Percentiles rank a stretch among this genome's conserved stretches.
Evolutionary conservation across 2,888 invertebrate genomes (phyloP).

Genomic region (Kuschelorhynchus macadamiae): DNA sequence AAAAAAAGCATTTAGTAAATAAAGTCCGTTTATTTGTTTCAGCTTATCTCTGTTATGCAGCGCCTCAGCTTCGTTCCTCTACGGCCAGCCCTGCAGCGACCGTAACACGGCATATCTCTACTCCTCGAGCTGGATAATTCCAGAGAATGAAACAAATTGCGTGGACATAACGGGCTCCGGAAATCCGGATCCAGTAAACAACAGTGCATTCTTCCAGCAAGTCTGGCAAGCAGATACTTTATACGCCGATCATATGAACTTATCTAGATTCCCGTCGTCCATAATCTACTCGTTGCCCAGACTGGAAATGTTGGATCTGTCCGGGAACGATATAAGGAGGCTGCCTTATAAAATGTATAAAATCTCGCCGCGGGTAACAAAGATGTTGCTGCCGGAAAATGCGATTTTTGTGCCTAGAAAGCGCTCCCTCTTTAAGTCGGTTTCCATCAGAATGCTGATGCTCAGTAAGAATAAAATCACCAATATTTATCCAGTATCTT

Average conservation of each 20-base stretch:
- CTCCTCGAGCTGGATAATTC: slow-evolving; percentile 52
- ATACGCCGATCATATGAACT: slow-evolving; percentile 62
- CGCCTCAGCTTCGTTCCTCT: slow-evolving; percentile 51
- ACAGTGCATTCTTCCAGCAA: slow-evolving; percentile 40
- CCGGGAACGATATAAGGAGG: slow-evolving; percentile 60
- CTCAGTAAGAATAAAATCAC: slow-evolving; percentile 62
- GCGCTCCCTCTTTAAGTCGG: slow-evolving; percentile 57
- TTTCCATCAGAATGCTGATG: slow-evolving; percentile 59
- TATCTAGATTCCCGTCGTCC: slow-evolving; percentile 53
- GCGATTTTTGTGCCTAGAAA: slow-evolving; percentile 56
- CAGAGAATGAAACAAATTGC: slow-evolving; percentile 55
- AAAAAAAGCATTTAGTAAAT: too few relatives aligned
- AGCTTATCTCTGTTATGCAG: slow-evolving; percentile 27
- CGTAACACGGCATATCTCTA: slow-evolving; percentile 62
- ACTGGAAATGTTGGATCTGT: slow-evolving; percentile 62
- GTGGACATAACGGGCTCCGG: slow-evolving; percentile 61
- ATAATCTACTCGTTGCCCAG: slow-evolving; percentile 55
- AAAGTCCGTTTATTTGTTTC: neutral
- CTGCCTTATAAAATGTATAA: slow-evolving; percentile 56
- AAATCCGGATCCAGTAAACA: slow-evolving; percentile 37
- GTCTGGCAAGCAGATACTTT: slow-evolving; percentile 56
- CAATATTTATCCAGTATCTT: slow-evolving; percentile 57
- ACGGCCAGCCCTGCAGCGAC: slow-evolving; percentile 62
- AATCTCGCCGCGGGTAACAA: slow-evolving; percentile 57
- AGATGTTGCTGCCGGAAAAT: slow-evolving; percentile 57